Evolutionary conservation across 1,140 invertebrate genomes (phyloP).

Genomic region (Neotoxoptera formosana): DNA sequence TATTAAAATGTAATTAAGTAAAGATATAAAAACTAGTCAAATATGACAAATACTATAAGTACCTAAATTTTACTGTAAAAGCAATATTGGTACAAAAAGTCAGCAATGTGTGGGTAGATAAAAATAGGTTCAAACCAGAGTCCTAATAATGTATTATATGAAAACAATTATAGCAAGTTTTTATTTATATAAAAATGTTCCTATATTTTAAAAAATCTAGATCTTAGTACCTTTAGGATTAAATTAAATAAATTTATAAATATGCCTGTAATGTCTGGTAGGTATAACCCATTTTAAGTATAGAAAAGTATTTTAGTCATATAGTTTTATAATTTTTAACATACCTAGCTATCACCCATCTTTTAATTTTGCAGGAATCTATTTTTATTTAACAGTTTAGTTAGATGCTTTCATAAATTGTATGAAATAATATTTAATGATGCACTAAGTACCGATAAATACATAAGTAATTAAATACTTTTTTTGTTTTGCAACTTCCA

Average conservation of each 20-base stretch:
- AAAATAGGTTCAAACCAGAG: no score
- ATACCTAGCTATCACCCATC: not conserved
- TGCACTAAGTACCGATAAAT: not conserved
- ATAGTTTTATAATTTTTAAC: not conserved
- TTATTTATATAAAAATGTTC: not conserved
- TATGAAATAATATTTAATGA: not conserved
- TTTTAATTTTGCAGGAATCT: not conserved
- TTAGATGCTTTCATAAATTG: not conserved
- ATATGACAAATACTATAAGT: no score
- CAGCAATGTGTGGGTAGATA: no score
- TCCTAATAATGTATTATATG: not conserved
- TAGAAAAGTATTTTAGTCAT: not conserved
- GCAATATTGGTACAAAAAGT: not conserved
- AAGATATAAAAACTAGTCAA: not conserved
- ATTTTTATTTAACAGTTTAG: not conserved
- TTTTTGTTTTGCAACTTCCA: not conserved
- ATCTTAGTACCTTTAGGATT: not conserved
- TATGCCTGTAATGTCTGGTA: not conserved
- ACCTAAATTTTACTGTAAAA: no score
- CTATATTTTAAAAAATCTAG: not conserved
- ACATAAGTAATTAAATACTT: not conserved
- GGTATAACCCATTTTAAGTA: not conserved
- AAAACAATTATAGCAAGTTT: not conserved
- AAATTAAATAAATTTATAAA: not conserved
- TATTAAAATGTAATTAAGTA: not conserved